Conservation (phyloP, 2,888 invertebrate species). For the Synergus gifuensis region DNA sequence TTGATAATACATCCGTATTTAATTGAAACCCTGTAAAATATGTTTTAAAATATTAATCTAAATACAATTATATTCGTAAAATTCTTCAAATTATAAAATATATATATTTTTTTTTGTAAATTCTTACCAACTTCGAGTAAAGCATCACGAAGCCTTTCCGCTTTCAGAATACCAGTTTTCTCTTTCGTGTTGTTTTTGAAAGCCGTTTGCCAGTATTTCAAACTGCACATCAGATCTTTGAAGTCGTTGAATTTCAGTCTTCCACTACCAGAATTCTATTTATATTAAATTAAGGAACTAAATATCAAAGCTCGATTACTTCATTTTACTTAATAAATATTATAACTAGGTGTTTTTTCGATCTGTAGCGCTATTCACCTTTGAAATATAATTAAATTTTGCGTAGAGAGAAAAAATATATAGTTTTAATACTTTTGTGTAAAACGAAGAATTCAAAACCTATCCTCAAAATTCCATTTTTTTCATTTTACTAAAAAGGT, state of each 20-base stretch:
- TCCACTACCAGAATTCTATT: constrained; percentile 87
- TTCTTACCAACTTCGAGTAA: constrained; percentile 87
- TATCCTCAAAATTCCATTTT: no score
- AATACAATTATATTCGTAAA: background rate
- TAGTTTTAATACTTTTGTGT: no score
- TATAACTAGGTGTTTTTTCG: no score
- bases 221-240: constrained; percentile 93
- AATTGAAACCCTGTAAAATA: constrained; percentile 85
- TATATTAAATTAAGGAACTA: constrained; percentile 60
- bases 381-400: no score
- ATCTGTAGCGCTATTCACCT: no score
- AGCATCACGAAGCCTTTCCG: constrained; percentile 91
- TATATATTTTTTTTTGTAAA: background rate
- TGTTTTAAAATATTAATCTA: constrained; percentile 2
- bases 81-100: constrained; percentile 16
- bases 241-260: constrained; percentile 91
- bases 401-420: no score
- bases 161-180: constrained; percentile 92
- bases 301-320: background rate
- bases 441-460: no score
- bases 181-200: constrained; percentile 95
- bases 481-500: no score
- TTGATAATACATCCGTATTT: constrained; percentile 89
- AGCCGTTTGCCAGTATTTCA: constrained; percentile 94
- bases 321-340: no score